Percentiles rank a stretch among this genome's conserved stretches.
phyloP scores from a whole-genome alignment of 2,113 vertebrate genomes.

The Sebastes schlegelii region DNA sequence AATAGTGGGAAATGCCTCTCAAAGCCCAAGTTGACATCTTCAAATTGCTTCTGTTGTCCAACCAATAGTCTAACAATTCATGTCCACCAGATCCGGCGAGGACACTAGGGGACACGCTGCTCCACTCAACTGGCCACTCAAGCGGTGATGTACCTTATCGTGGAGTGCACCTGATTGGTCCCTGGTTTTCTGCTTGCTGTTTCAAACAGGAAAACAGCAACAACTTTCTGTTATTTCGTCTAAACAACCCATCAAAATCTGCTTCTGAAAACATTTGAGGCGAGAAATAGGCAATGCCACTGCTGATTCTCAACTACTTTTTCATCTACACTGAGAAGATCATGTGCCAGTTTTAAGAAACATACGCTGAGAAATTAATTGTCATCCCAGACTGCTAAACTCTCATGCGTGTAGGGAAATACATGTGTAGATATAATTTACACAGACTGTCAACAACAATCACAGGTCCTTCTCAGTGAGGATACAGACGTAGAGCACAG shows the following conservation, averaged over 20 bases:
- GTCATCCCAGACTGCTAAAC: not conserved
- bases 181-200: no score
- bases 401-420: not conserved
- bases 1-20: not conserved
- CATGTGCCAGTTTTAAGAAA: not conserved
- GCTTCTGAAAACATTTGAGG: no score
- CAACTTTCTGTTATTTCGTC: no score
- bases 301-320: not conserved
- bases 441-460: not conserved
- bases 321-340: not conserved
- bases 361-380: not conserved
- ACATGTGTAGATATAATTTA: not conserved
- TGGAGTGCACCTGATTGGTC: no score
- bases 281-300: no score
- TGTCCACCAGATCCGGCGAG: no score
- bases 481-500: slow-evolving; percentile 99
- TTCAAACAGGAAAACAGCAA: no score
- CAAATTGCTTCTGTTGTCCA: not conserved
- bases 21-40: not conserved
- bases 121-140: no score
- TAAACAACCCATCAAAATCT: no score
- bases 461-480: slow-evolving; percentile 46
- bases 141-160: no score
- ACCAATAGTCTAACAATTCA: not conserved
- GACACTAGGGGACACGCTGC: no score